Evolutionary conservation across 2,797 vertebrate genomes (phyloP), one percentile per base, ranked within the genome.

Genomic region (Myiothlypis chrysogaster): DNA sequence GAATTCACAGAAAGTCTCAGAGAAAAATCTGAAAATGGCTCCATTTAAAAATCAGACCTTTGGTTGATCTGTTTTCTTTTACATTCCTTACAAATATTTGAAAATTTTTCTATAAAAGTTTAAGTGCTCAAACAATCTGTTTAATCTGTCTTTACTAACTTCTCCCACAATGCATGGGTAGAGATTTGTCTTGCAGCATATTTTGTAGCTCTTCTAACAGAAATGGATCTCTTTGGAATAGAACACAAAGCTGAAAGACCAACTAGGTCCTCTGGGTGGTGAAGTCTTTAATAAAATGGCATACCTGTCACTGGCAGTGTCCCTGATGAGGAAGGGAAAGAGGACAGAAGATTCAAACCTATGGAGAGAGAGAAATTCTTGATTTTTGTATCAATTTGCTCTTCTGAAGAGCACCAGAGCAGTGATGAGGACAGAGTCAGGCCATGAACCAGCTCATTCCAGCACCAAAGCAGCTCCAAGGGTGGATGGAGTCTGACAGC

Each of bases 271-370:
- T 61, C 60, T 61, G 39, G 16, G 27, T 53, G 49, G 59, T 43
- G 46, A 92, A 61, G 12, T 23, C 25, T 34, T 65, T 71, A 85
- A 85, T 14, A 61, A 83, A 87, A 57, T 2, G 8, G 11, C 85
- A 69, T 95, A 96, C 91, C 93, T 94, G 93, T 78, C 79, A 89
- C 56, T 39, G 56, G 43, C 49, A 43, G 60, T 17, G 32, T 41
- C 43, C 72, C n/a, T 28, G 76, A 64, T 10, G 91, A 90, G 82
- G 84, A 87, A 63, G 6, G 14, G 22, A 41, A 35, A 55, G 71
- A 12, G 44, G 61, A 59, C 37, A 32, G 37, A 60, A 50, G 37
- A 87, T 14, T 7, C 2, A 25, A 81, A 91, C 35, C 91, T 96
- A 22, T 19, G n/a, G 73, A 91, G 53, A 91, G n/a, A 95, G 49